These are phyloP conservation scores for Tupiocoris notatus DNA, from an alignment of 2,888 invertebrate genomes.

Conservation along the genomic window DNA sequence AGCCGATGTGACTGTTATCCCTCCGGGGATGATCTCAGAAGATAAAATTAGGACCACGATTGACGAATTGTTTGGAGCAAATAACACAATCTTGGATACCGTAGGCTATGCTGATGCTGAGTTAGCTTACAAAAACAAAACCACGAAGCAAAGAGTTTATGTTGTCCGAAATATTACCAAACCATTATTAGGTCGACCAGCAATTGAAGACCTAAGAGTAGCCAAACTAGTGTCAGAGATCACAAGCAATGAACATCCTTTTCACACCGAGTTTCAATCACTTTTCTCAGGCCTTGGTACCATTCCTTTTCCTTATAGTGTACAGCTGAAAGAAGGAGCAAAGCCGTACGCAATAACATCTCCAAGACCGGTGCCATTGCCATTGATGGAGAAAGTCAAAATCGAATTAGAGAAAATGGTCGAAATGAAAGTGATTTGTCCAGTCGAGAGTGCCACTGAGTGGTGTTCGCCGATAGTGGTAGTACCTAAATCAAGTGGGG, in stretches of 20 bases:
- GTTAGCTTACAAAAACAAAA: not conserved
- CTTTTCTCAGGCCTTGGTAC: conserved; percentile 18
- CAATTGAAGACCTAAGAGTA: conserved; percentile 4
- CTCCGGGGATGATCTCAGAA: not conserved
- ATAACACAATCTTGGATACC: too few species aligned
- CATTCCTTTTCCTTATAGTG: not conserved
- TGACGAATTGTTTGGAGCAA: not conserved
- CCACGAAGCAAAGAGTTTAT: not conserved
- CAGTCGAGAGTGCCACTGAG: conserved; percentile 23
- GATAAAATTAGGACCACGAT: not conserved
- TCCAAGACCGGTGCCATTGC: conserved; percentile 8
- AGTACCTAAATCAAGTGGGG: conserved; percentile 7
- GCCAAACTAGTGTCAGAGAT: conserved; percentile 3
- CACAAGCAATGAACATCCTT: not conserved
- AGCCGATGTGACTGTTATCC: conserved; percentile 16
- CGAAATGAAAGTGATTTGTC: conserved; percentile 1
- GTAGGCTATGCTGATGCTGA: too few species aligned
- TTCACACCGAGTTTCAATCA: conserved; percentile 14
- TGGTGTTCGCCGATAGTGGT: conserved; percentile 36
- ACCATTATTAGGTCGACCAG: conserved; percentile 10
- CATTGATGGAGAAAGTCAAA: conserved; percentile 9
- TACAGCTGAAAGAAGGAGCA: conserved; percentile 6
- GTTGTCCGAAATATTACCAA: conserved; percentile 7
- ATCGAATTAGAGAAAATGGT: conserved; percentile 20
- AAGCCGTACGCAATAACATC: conserved; percentile 14